Conservation (phyloP, 1,140 invertebrate genomes). For the Brachionus manjavacas region DNA sequence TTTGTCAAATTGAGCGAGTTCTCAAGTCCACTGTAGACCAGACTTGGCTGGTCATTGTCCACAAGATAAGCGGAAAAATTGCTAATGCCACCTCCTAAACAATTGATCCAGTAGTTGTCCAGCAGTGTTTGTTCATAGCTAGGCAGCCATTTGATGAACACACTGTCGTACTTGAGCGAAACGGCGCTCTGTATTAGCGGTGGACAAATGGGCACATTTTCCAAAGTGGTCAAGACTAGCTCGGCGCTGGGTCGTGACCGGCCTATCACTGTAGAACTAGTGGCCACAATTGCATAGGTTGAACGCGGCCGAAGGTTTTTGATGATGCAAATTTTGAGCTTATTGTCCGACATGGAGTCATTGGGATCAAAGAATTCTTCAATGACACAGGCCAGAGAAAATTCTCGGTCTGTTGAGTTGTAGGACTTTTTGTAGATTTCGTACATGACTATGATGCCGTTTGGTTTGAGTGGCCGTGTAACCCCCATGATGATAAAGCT, state of each 20-base stretch:
- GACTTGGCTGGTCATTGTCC: background rate
- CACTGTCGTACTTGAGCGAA: background rate
- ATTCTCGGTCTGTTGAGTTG: background rate
- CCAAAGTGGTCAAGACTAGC: conserved; percentile 8
- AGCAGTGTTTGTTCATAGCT: background rate
- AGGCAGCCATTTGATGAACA: conserved; percentile 8
- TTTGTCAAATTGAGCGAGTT: conserved; percentile 43
- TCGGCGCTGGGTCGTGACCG: background rate
- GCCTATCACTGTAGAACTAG: conserved; percentile 35
- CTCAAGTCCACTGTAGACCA: background rate
- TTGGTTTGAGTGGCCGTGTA: background rate
- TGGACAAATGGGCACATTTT: background rate
- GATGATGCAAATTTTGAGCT: background rate
- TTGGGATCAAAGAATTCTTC: conserved; percentile 27
- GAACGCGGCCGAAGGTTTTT: background rate
- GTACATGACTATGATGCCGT: conserved; percentile 32
- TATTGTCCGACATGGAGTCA: background rate
- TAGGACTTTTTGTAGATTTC: conserved; percentile 12
- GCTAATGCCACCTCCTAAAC: background rate
- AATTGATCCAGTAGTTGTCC: conserved; percentile 28
- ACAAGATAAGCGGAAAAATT: background rate
- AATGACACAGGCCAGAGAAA: background rate
- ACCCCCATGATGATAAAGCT: conserved; percentile 11
- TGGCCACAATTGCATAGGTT: background rate
- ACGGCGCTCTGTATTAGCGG: background rate